Conservation (phyloP, 2,888 invertebrate species). For the Dusona sp. region DNA sequence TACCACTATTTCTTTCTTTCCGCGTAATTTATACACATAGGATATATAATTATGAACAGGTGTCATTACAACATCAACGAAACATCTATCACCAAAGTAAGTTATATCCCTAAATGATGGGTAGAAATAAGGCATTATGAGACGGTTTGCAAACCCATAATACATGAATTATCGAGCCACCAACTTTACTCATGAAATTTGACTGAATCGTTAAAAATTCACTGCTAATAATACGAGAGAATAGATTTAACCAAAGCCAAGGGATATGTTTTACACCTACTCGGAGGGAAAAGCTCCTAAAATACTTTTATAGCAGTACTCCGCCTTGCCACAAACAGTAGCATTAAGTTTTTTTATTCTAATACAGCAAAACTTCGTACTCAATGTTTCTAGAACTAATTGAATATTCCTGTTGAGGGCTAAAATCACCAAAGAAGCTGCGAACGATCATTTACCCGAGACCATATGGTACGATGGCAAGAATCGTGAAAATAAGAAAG, state of each 20-base stretch:
- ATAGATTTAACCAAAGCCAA: constrained; percentile 11
- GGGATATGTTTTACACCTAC: constrained; percentile 14
- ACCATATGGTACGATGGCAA: too few species aligned
- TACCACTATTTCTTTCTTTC: not conserved
- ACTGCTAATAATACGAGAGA: constrained; percentile 35
- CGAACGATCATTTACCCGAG: not conserved
- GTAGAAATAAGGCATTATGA: not conserved
- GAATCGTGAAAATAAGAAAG: too few species aligned
- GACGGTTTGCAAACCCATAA: not conserved
- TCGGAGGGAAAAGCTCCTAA: constrained; percentile 20
- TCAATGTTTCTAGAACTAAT: not conserved
- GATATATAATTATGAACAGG: not conserved
- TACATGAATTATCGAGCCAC: constrained; percentile 18
- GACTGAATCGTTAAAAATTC: constrained; percentile 48
- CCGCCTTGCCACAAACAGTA: constrained; percentile 26
- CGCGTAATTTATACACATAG: not conserved
- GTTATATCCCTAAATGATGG: not conserved
- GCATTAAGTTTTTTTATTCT: constrained; percentile 19
- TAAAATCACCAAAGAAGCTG: not conserved
- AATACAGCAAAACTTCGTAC: constrained; percentile 24
- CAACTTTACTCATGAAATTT: constrained; percentile 29
- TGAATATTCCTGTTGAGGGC: not conserved
- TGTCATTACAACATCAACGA: constrained; percentile 4
- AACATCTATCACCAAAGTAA: not conserved
- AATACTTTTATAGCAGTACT: constrained; percentile 50